Conservation (phyloP, 2,888 invertebrate species). For the Trissoscelio sp. region DNA sequence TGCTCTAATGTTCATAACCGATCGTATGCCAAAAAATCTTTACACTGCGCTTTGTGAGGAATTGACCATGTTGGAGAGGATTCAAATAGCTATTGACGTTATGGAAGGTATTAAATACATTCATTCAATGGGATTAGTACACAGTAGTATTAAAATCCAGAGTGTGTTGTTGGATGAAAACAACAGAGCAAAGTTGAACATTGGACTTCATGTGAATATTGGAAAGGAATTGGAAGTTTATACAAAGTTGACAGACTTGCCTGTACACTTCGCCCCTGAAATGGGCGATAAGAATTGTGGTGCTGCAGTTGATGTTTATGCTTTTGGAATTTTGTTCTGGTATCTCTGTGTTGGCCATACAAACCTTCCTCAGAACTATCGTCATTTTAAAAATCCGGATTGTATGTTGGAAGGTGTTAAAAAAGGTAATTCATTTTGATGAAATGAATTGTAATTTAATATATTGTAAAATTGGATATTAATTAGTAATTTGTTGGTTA, state of each 20-base stretch:
- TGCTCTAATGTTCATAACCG: not conserved
- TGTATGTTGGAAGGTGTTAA: constrained; percentile 93
- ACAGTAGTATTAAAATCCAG: constrained; percentile 11
- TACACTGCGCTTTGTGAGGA: not conserved
- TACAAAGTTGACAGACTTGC: constrained; percentile 79
- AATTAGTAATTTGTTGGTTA: not conserved
- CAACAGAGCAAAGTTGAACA: constrained; percentile 36
- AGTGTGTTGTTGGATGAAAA: constrained; percentile 20
- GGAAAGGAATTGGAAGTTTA: not conserved
- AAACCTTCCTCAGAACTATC: constrained; percentile 90
- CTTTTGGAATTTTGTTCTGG: constrained; percentile 96
- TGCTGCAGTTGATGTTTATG: constrained; percentile 93
- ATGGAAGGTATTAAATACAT: constrained; percentile 61
- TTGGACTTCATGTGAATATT: constrained; percentile 8
- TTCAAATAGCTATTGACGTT: constrained; percentile 35
- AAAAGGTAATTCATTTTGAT: constrained; percentile 86
- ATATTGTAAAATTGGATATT: too few species aligned
- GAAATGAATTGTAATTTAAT: too few species aligned
- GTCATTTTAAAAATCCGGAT: constrained; percentile 93
- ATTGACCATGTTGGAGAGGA: not conserved
- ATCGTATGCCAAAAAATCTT: constrained; percentile 8
- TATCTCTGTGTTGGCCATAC: constrained; percentile 94
- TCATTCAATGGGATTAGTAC: constrained; percentile 10
- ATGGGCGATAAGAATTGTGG: constrained; percentile 92
- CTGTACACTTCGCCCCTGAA: constrained; percentile 96